Evolutionary conservation across 2,113 vertebrate genomes (phyloP).

Genomic region (Cyphomyrus plagiostoma): DNA sequence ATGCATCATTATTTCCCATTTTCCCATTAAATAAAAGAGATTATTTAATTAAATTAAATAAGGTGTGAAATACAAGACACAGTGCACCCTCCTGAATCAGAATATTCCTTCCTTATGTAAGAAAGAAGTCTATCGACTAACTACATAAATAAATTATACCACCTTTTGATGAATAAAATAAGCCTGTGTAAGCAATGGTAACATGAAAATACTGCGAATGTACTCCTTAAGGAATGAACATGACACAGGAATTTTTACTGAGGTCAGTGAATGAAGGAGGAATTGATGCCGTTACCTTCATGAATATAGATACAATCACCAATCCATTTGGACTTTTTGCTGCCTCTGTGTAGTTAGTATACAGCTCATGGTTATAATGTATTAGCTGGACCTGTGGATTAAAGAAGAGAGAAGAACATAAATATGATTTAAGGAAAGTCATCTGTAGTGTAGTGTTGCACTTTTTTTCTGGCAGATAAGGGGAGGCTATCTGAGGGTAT

Average conservation of each 20-base stretch:
- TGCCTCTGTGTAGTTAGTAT: conserved; percentile 94
- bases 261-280: not conserved
- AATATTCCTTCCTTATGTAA: not conserved
- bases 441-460: not conserved
- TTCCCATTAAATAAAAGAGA: not conserved
- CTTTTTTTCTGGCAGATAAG: not conserved
- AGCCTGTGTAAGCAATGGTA: not conserved
- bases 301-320: conserved; percentile 98
- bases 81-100: not conserved
- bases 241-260: not conserved
- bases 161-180: not conserved
- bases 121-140: not conserved
- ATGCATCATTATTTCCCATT: not conserved
- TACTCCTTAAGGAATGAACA: not conserved
- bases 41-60: conserved; percentile 3
- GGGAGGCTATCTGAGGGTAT: not conserved
- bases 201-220: not conserved
- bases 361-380: conserved; percentile 98
- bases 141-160: not conserved
- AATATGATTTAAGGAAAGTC: not conserved
- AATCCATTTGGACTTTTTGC: conserved; percentile 96
- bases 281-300: conserved; percentile 78
- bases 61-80: not conserved
- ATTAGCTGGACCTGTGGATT: conserved; percentile 87
- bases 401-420: conserved; percentile 29